Evolutionary conservation across 2,113 vertebrate species (phyloP).

Genomic region (Petromus typicus): DNA sequence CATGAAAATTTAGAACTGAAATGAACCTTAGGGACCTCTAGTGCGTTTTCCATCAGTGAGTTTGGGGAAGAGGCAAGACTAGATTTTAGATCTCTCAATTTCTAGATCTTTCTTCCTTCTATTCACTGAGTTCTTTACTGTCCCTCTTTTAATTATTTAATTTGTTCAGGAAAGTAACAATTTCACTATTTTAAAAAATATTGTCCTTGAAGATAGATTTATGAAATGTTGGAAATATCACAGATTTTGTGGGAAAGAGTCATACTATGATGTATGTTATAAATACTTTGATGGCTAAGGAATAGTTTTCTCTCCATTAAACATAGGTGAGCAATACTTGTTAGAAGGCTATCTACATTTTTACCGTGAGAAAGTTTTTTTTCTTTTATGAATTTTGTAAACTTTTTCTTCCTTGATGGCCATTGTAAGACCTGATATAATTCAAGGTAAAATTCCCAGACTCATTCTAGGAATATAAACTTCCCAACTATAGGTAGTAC

Average conservation of each 20-base stretch:
- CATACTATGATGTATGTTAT: conserved; percentile 28
- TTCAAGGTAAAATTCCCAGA: conserved; percentile 34
- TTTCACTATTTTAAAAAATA: not conserved
- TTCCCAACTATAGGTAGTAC: conserved; percentile 55
- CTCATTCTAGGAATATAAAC: conserved; percentile 47
- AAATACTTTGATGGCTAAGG: conserved; percentile 42
- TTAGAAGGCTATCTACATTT: not conserved
- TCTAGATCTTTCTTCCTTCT: conserved; percentile 8
- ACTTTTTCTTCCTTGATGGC: conserved; percentile 48
- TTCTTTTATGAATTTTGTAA: conserved; percentile 35
- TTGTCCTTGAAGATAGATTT: conserved; percentile 6
- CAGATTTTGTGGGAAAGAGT: not conserved
- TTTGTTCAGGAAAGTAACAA: conserved; percentile 30
- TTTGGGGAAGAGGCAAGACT: conserved; percentile 27
- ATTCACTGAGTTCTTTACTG: not conserved
- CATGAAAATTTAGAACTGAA: conserved; percentile 58
- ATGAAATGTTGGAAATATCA: not conserved
- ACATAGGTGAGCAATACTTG: conserved; percentile 30
- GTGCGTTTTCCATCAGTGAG: not conserved
- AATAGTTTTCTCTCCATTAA: conserved; percentile 60
- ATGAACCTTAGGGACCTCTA: conserved; percentile 16
- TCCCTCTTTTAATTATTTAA: conserved; percentile 33
- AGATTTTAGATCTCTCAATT: conserved; percentile 40
- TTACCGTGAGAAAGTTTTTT: conserved; percentile 48
- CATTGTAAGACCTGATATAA: conserved; percentile 11